phyloP scores from a whole-genome alignment of 2,113 vertebrate species.

The Pollachius pollachius region DNA sequence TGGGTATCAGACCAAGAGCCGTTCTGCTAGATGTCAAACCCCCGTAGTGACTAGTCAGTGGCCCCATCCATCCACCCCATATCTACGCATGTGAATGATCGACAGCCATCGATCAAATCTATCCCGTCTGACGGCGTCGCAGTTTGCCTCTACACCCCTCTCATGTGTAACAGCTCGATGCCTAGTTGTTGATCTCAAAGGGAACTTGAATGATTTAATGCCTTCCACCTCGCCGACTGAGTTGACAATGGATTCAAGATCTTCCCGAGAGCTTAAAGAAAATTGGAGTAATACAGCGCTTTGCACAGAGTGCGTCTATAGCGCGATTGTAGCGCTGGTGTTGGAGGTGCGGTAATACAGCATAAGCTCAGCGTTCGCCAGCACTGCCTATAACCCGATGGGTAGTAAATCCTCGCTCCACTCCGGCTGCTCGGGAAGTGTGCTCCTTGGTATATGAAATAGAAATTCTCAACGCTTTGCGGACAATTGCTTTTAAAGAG shows the following conservation, averaged over 20 bases:
- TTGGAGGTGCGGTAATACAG: conserved; percentile 23
- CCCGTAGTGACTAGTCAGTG: too few relatives aligned
- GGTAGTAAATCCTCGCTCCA: conserved; percentile 43
- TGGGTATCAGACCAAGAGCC: too few relatives aligned
- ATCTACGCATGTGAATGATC: too few relatives aligned
- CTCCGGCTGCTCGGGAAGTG: conserved; percentile 29
- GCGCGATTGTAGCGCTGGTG: conserved; percentile 16
- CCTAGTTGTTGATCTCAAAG: not conserved
- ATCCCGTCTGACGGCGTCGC: not conserved
- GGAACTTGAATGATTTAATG: not conserved
- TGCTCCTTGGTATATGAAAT: conserved; percentile 46
- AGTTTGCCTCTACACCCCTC: not conserved
- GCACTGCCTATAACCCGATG: conserved; percentile 21
- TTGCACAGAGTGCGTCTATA: not conserved
- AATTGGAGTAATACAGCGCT: conserved; percentile 10
- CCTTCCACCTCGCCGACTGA: conserved; percentile 3
- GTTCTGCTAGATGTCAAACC: too few relatives aligned
- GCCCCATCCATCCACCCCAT: too few relatives aligned
- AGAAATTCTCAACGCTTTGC: conserved; percentile 29
- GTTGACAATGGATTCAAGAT: conserved; percentile 31
- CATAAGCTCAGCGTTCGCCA: conserved; percentile 20
- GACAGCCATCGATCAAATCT: too few relatives aligned
- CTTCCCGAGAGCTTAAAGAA: conserved; percentile 28
- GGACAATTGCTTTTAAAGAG: conserved; percentile 52
- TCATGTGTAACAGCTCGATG: not conserved